Percentiles rank a stretch among this genome's conserved stretches.
phyloP scores from a whole-genome alignment of 2,113 vertebrate genomes.

The Pseudolaguvia tuberculata region DNA sequence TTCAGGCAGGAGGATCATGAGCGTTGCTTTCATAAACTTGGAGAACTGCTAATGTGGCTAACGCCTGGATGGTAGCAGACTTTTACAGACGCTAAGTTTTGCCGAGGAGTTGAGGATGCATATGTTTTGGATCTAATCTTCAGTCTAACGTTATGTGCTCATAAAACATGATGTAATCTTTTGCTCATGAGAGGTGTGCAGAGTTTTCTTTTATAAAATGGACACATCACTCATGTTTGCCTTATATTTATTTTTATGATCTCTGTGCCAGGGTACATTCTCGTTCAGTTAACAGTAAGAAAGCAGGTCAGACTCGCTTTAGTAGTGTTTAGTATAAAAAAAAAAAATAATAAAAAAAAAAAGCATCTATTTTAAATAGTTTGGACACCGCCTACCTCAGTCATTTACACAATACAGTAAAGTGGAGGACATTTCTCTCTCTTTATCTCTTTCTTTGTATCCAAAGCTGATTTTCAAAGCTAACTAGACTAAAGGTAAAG shows the following conservation, averaged over 20 bases:
- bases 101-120: background rate
- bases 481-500: background rate
- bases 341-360: slow-evolving; percentile 1
- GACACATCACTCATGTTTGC: slow-evolving; percentile 73
- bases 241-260: slow-evolving; percentile 74
- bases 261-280: slow-evolving; percentile 29
- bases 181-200: slow-evolving; percentile 54
- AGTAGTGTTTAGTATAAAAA: slow-evolving; percentile 48
- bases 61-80: background rate
- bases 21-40: background rate
- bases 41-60: background rate
- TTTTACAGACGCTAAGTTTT: background rate
- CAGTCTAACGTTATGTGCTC: background rate
- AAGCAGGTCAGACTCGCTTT: slow-evolving; percentile 50
- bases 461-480: slow-evolving; percentile 1
- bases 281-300: slow-evolving; percentile 12
- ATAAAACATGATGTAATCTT: slow-evolving; percentile 17
- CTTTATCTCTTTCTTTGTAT: background rate
- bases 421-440: slow-evolving; percentile 32
- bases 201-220: slow-evolving; percentile 77
- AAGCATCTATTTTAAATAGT: slow-evolving; percentile 60
- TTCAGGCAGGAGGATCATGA: background rate
- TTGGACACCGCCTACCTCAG: slow-evolving; percentile 92
- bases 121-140: background rate
- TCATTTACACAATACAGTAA: slow-evolving; percentile 60